These are phyloP conservation scores for Dryomyza anilis DNA, from an alignment of 2,888 invertebrate genomes.

Conservation along the genomic window DNA sequence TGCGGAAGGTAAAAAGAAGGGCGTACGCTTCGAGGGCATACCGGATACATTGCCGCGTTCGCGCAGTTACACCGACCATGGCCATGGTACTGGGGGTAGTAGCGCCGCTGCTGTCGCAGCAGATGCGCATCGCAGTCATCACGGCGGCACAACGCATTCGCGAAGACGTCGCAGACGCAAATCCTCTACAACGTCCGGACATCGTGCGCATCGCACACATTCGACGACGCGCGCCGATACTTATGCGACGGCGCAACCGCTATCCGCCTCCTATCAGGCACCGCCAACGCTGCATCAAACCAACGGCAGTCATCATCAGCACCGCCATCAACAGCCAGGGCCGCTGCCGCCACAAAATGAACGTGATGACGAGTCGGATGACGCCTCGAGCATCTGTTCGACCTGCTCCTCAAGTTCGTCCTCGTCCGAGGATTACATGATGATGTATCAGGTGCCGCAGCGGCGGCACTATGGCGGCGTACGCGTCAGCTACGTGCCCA, in stretches of 20 bases:
- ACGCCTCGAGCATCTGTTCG: constrained; percentile 82
- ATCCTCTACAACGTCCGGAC: constrained; percentile 50
- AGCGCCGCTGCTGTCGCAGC: constrained; percentile 31
- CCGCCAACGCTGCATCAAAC: constrained; percentile 43
- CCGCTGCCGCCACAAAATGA: constrained; percentile 31
- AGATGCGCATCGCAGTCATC: constrained; percentile 51
- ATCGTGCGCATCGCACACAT: constrained; percentile 45
- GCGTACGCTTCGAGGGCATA: constrained; percentile 61
- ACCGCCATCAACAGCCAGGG: constrained; percentile 32
- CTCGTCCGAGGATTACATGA: constrained; percentile 84
- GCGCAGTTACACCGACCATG: constrained; percentile 64
- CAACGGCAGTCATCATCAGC: constrained; percentile 28
- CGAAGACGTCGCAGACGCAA: constrained; percentile 54
- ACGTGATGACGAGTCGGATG: constrained; percentile 66
- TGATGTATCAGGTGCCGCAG: constrained; percentile 84
- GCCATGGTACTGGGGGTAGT: constrained; percentile 49
- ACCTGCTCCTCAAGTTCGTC: constrained; percentile 87
- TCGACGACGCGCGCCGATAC: constrained; percentile 53
- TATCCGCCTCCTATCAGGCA: constrained; percentile 57
- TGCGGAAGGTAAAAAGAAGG: constrained; percentile 55
- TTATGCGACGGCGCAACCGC: constrained; percentile 52
- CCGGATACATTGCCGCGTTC: constrained; percentile 63
- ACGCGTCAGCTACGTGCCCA: constrained; percentile 90
- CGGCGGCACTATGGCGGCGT: constrained; percentile 85
- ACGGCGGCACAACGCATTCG: constrained; percentile 52